Evolutionary conservation across 2,888 invertebrate genomes (phyloP).

Genomic region (Seira musarum): DNA sequence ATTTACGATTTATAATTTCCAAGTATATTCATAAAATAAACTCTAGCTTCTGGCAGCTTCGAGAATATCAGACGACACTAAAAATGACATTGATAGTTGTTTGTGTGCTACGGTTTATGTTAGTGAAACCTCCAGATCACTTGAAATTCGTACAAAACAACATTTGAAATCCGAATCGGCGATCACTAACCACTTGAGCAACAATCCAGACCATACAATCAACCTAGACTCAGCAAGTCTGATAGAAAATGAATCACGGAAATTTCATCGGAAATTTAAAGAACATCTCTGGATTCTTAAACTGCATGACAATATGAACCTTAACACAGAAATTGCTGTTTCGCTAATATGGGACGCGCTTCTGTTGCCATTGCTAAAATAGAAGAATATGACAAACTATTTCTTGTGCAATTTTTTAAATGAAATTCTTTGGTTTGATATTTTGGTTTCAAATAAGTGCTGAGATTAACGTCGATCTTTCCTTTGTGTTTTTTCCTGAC

Average conservation of each 20-base stretch:
- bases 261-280: too few species aligned
- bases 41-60: too few species aligned
- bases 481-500: too few species aligned
- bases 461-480: too few species aligned
- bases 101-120: background rate
- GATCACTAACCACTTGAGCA: background rate
- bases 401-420: too few species aligned
- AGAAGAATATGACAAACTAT: too few species aligned
- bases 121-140: background rate
- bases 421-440: too few species aligned
- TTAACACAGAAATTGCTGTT: background rate
- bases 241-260: background rate
- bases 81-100: too few species aligned
- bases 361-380: background rate
- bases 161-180: background rate
- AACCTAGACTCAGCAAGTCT: constrained; percentile 12
- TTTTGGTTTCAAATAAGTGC: too few species aligned
- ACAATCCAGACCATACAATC: background rate
- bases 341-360: background rate
- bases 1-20: too few species aligned
- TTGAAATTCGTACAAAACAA: background rate
- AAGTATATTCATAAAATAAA: too few species aligned
- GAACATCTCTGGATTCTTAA: background rate
- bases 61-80: too few species aligned
- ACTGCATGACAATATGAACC: background rate